A percentile compares a stretch with the other conserved stretches of the same genome.
Evolutionary conservation across 2,888 invertebrate species (phyloP).

Genomic region (Myathropa florea): DNA sequence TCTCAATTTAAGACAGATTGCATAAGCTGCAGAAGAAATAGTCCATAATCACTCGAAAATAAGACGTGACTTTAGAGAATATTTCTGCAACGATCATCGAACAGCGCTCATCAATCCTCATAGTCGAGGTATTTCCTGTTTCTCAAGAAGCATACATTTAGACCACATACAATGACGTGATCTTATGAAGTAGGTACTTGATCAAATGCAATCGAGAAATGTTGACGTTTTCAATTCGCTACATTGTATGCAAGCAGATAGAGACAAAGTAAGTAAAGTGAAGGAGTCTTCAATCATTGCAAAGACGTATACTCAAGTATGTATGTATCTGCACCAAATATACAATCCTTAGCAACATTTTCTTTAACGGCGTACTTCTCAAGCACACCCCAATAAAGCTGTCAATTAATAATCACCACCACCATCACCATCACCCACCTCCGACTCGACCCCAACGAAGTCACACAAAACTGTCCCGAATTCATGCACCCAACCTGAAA

Average conservation of each 20-base stretch:
- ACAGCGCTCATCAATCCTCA: too few relatives aligned
- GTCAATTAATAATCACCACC: slow-evolving; percentile 77
- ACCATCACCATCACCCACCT: slow-evolving; percentile 51
- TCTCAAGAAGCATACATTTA: neutral
- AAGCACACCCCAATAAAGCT: slow-evolving; percentile 74
- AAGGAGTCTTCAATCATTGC: neutral
- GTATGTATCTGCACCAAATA: neutral
- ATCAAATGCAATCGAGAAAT: neutral
- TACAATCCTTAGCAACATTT: slow-evolving; percentile 17
- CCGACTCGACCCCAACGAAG: neutral
- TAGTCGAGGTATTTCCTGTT: neutral
- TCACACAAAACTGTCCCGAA: slow-evolving; percentile 34
- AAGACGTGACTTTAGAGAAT: too few relatives aligned
- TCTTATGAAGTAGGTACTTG: neutral
- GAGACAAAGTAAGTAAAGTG: neutral
- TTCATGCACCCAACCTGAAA: slow-evolving; percentile 29
- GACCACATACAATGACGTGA: neutral
- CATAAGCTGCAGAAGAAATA: too few relatives aligned
- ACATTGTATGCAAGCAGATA: neutral
- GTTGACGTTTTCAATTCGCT: neutral
- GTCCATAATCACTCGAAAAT: too few relatives aligned
- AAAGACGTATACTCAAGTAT: neutral
- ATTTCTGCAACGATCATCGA: too few relatives aligned
- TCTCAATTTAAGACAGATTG: too few relatives aligned
- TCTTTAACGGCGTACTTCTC: slow-evolving; percentile 12